Base-by-base conservation (phyloP, 1,140 invertebrate species). In the Leptopilina boulardi region DNA sequence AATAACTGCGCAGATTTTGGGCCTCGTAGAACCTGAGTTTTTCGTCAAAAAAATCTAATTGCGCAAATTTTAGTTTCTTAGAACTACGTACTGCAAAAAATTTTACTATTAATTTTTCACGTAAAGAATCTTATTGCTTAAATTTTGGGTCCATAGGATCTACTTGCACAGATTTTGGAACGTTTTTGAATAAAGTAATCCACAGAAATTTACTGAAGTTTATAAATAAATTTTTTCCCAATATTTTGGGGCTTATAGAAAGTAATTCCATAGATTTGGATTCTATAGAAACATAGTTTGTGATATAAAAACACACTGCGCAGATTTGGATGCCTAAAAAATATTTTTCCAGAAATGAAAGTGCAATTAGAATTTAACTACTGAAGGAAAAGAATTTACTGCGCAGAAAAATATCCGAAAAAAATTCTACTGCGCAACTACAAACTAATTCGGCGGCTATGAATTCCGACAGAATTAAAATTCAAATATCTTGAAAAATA, bases 61-160 rank as follows among this genome's bases (percentile, higher is more conserved):
- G 42, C 42, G n/a, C 42, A 47, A 10, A 2, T 11, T 15, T 42
- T 11, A 10, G 9, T 4, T 6, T 10, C 13, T 2, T 44, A 80
- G 77, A 83, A 77, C 30, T 77, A 78, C 80, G 79, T 47, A 15
- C 44, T 44, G 42, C 42, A 8, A 2, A 44, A 11, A 11, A 6
- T 11, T 15, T 11, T 11, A 11, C 42, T 2, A 11, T 44, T 44
- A 41, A n/a, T n/a, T n/a, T n/a, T n/a, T n/a, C n/a, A n/a, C n/a
- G n/a, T n/a, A n/a, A n/a, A n/a, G 30, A 34, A 34, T 6, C 6
- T 34, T 34, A 34, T 6, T 34, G 30, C 30, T 2, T 6, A 34
- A 34, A 6, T 34, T 34, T 34, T 34, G 30, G 6, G 2, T 2
- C 30, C 30, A 34, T 34, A 34, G n/a, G n/a, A n/a, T n/a, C n/a